Evolutionary conservation across 2,113 vertebrate species (phyloP), one percentile per base, ranked within the genome.

Genomic region (Leuciscus idus): DNA sequence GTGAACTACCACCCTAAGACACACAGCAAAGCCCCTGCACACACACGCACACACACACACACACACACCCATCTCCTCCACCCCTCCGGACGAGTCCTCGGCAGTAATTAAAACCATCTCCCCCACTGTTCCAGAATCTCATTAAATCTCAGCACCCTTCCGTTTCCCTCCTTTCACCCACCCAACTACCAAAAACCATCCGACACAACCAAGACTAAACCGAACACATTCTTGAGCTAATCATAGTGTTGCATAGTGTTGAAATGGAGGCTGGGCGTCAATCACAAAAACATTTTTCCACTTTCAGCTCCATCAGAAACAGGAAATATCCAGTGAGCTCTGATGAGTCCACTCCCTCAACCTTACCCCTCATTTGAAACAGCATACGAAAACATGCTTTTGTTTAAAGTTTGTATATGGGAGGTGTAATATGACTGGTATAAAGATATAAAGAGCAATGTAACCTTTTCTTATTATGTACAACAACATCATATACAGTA

Each of bases 91-190:
- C 91, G 93, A 95, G 94, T 96, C 91, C 95, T 95, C 96, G 91
- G 94, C 94, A 97, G 97, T 97, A 99, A 99, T 99, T 99, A 99
- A 98, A 98, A 97, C 96, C 96, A 95, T 95, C 96, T 95, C 95
- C 95, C 98, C 96, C 94, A 96, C 96, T 96, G 97, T 94, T 95
- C 96, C 94, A 89, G 95, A 96, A 95, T 97, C 97, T 98, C 97
- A 98, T 98, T 99, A 98, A 83, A 96, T 96, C 94, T 95, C 93
- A 94, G 95, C 95, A 96, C 95, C 95, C 68, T 93, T 88, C 86
- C 92, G 95, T 96, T 97, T 98, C 98, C 95, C 97, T 97, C 95
- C 95, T 95, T 81, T 73, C 21, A 76, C 64, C 43, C 36, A 36
- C 28, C 36, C 72, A 17, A 70, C 52, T 13, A 33, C 80, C 26